These are phyloP conservation scores for Enteromius thamalakanensis DNA, from an alignment of 2,797 vertebrate species.

Conservation along the genomic window DNA sequence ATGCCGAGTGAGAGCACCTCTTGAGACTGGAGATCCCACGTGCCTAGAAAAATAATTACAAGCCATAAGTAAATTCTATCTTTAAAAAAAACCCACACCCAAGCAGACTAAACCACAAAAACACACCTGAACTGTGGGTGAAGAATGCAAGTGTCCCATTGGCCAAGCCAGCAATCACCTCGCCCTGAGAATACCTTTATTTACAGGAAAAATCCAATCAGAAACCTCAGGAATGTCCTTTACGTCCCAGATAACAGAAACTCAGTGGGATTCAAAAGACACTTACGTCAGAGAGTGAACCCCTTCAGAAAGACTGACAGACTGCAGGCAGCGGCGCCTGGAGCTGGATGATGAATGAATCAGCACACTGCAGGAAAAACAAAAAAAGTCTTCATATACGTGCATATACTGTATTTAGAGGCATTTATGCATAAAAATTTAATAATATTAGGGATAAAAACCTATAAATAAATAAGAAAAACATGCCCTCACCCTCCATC, in stretches of 20 bases:
- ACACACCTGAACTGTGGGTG: constrained; percentile 73
- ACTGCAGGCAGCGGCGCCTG: constrained; percentile 77
- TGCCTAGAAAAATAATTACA: constrained; percentile 62
- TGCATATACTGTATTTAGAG: neutral
- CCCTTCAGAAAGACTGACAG: constrained; percentile 78
- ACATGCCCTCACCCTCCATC: constrained; percentile 81
- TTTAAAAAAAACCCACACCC: neutral
- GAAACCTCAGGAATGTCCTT: neutral
- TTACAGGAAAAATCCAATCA: constrained; percentile 22
- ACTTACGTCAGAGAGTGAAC: constrained; percentile 84
- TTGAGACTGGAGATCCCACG: constrained; percentile 78
- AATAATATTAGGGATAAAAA: neutral
- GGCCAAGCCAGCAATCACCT: constrained; percentile 81
- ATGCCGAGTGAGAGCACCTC: constrained; percentile 70
- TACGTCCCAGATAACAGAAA: neutral
- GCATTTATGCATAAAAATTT: neutral
- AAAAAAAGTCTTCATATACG: neutral
- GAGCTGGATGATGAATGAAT: constrained; percentile 74
- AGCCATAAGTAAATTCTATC: neutral
- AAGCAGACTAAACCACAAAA: neutral
- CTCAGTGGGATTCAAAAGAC: neutral
- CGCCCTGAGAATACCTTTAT: constrained; percentile 74
- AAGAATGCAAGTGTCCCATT: constrained; percentile 84
- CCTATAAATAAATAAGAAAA: constrained; percentile 13
- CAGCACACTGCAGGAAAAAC: constrained; percentile 72